These are phyloP conservation scores for Fringilla coelebs DNA, from an alignment of 2,797 vertebrate genomes.

Conservation along the genomic window DNA sequence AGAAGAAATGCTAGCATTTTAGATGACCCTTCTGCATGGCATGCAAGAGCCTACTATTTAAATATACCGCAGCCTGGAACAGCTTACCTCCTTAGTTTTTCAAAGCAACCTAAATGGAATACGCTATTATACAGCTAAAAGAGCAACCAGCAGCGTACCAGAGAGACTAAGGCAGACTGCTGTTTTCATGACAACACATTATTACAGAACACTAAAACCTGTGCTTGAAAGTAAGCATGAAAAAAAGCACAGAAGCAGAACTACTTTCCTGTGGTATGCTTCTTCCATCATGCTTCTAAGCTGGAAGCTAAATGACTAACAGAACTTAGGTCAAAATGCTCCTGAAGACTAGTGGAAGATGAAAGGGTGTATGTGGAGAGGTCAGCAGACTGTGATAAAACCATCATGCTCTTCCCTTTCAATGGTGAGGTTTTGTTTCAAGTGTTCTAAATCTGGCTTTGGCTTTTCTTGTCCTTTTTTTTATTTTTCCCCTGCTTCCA, in stretches of 20 bases:
- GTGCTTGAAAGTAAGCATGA: slow-evolving; percentile 10
- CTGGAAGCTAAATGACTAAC: slow-evolving; percentile 8
- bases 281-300: background rate
- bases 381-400: slow-evolving; percentile 7
- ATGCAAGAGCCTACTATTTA: background rate
- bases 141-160: background rate
- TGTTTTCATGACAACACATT: background rate
- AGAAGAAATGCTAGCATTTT: background rate
- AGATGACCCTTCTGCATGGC: background rate
- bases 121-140: background rate
- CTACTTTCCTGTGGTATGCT: background rate
- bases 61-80: background rate
- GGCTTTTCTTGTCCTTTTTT: background rate
- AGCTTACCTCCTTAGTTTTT: background rate
- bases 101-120: background rate
- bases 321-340: slow-evolving; percentile 14
- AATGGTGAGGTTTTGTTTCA: background rate
- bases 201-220: background rate
- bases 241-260: background rate
- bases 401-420: background rate
- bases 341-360: slow-evolving; percentile 42
- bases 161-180: background rate
- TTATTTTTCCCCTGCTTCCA: background rate
- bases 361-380: background rate
- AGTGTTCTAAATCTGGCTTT: slow-evolving; percentile 15